These are phyloP conservation scores for Leptobrachium leishanense DNA, from an alignment of 2,113 vertebrate species.

Conservation along the genomic window DNA sequence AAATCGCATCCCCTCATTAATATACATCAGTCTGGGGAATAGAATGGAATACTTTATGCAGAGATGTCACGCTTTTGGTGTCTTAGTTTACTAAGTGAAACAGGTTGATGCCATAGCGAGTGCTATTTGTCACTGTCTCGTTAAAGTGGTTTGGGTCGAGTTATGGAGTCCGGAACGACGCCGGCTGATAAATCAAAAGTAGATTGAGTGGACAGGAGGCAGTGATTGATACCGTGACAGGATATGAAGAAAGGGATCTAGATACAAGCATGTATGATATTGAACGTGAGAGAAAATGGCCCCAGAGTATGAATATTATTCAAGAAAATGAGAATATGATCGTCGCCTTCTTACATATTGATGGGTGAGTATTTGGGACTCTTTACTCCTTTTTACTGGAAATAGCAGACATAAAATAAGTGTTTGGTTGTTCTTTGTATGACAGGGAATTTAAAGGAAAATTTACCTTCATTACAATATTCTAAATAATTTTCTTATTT, in stretches of 20 bases:
- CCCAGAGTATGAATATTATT: slow-evolving; percentile 91
- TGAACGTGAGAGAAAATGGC: slow-evolving; percentile 86
- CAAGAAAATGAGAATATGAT: slow-evolving; percentile 94
- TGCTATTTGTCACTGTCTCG: slow-evolving; percentile 90
- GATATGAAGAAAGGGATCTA: slow-evolving; percentile 87
- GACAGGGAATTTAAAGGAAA: no score
- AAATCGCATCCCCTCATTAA: slow-evolving; percentile 82
- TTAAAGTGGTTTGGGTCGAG: slow-evolving; percentile 95
- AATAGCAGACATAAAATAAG: slow-evolving; percentile 51
- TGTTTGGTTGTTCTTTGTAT: neutral
- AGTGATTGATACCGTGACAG: slow-evolving; percentile 98
- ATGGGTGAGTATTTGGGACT: slow-evolving; percentile 82
- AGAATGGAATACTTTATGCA: slow-evolving; percentile 74
- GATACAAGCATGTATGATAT: slow-evolving; percentile 75
- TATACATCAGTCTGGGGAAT: slow-evolving; percentile 84
- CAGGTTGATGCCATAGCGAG: slow-evolving; percentile 84
- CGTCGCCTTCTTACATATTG: slow-evolving; percentile 83
- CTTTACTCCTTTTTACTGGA: slow-evolving; percentile 71
- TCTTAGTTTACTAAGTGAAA: slow-evolving; percentile 85
- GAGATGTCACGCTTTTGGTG: slow-evolving; percentile 82
- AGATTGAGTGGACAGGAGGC: slow-evolving; percentile 98
- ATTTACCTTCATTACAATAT: no score
- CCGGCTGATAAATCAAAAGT: slow-evolving; percentile 96
- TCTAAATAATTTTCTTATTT: no score
- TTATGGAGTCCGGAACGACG: slow-evolving; percentile 86